A percentile compares a stretch with the other conserved stretches of the same genome.
Evolutionary conservation across 2,113 vertebrate genomes (phyloP).

Genomic region (Carassius auratus): DNA sequence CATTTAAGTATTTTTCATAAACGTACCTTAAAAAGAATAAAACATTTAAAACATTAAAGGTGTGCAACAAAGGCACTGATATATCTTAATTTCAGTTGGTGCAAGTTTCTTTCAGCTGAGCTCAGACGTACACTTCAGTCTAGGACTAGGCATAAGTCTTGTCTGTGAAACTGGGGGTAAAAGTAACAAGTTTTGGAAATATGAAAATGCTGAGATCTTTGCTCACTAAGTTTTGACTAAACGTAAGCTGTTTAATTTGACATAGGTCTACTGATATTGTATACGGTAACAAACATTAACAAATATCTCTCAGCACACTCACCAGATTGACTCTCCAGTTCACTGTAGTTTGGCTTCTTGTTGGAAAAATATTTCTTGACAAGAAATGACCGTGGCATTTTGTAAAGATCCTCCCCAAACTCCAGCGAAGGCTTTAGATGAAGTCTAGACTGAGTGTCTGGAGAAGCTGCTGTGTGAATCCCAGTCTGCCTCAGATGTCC

Average conservation of each 20-base stretch:
- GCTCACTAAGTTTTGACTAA: background rate
- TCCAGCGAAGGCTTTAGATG: background rate
- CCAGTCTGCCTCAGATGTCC: background rate
- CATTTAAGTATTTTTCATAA: no score
- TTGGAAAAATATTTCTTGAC: slow-evolving; percentile 91
- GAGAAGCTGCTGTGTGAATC: no score
- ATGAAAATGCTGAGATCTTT: background rate
- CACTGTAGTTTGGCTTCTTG: slow-evolving; percentile 91
- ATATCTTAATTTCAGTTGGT: no score
- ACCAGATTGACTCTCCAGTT: slow-evolving; percentile 89
- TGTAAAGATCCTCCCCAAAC: slow-evolving; percentile 53
- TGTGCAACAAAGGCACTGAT: no score
- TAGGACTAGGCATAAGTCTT: no score
- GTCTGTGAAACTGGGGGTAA: no score
- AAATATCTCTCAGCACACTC: slow-evolving; percentile 21
- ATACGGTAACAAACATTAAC: background rate
- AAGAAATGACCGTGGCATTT: slow-evolving; percentile 95
- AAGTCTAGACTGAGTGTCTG: background rate
- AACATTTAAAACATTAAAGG: no score
- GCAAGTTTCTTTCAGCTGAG: no score
- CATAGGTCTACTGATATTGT: background rate
- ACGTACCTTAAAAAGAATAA: no score
- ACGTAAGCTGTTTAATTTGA: background rate
- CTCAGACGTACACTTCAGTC: no score
- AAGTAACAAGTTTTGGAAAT: no score